phyloP scores from a whole-genome alignment of 2,113 vertebrate genomes.

The Desmodus rotundus region DNA sequence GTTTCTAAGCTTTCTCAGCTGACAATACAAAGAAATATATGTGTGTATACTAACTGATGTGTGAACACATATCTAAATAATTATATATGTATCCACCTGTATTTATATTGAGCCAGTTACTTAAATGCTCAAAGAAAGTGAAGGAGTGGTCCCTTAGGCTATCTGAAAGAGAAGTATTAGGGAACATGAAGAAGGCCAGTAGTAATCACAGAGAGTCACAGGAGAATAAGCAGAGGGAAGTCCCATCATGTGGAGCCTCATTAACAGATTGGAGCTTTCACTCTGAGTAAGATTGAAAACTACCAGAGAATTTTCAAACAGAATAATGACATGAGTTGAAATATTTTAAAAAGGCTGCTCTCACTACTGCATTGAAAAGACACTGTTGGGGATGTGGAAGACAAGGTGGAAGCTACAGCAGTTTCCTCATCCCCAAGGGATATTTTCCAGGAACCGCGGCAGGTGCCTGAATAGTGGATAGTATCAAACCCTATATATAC shows the following conservation, averaged over 20 bases:
- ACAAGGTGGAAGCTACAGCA: background rate
- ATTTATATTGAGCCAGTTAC: background rate
- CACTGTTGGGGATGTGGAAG: background rate
- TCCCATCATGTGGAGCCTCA: background rate
- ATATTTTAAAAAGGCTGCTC: background rate
- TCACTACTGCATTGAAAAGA: background rate
- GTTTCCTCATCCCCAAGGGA: background rate
- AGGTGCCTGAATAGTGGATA: background rate
- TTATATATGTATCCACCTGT: background rate
- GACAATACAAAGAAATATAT: background rate
- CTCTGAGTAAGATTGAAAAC: background rate
- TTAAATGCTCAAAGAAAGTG: background rate
- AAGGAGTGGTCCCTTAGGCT: background rate
- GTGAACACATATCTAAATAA: background rate
- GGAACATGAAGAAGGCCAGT: background rate
- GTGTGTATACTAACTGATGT: background rate
- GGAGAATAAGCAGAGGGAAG: background rate
- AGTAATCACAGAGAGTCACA: background rate
- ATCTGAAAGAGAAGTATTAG: background rate
- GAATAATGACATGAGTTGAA: background rate
- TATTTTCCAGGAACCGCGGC: background rate
- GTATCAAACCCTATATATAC: background rate
- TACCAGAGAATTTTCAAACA: constrained; percentile 1
- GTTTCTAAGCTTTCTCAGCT: background rate
- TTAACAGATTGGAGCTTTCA: background rate